These are phyloP conservation scores for Dendroctonus valens DNA, from an alignment of 1,140 invertebrate species.

Conservation along the genomic window DNA sequence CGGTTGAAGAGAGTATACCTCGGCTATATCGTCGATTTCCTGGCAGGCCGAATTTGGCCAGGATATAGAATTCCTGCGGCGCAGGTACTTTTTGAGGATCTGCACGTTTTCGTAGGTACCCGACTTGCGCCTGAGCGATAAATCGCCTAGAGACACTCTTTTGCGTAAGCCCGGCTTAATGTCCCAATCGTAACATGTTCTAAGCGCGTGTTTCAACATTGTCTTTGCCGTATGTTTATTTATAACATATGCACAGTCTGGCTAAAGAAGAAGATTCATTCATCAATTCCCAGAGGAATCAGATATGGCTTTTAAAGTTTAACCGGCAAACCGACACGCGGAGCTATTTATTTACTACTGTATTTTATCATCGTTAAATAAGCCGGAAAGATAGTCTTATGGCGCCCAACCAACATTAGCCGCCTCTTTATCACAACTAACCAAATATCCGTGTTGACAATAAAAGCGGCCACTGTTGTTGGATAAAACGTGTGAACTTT, in stretches of 20 bases:
- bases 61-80: slow-evolving; percentile 43
- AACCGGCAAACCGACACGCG: no score
- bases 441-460: background rate
- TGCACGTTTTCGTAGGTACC: slow-evolving; percentile 33
- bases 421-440: slow-evolving; percentile 5
- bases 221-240: slow-evolving; percentile 16
- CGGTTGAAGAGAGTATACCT: slow-evolving; percentile 22
- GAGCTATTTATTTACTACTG: background rate
- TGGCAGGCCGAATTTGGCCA: slow-evolving; percentile 41
- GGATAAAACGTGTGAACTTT: no score
- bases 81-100: slow-evolving; percentile 34
- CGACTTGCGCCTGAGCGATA: slow-evolving; percentile 33
- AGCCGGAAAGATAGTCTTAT: slow-evolving; percentile 1
- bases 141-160: slow-evolving; percentile 38
- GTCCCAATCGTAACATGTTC: slow-evolving; percentile 39
- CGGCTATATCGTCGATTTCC: slow-evolving; percentile 15
- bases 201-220: slow-evolving; percentile 48
- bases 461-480: no score
- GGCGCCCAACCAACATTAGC: slow-evolving; percentile 10
- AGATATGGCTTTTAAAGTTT: no score
- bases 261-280: no score
- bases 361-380: slow-evolving; percentile 1
- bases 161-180: slow-evolving; percentile 27
- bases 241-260: background rate
- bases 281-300: no score